Evolutionary conservation across 2,113 vertebrate genomes (phyloP).

Genomic region (Bubo bubo): DNA sequence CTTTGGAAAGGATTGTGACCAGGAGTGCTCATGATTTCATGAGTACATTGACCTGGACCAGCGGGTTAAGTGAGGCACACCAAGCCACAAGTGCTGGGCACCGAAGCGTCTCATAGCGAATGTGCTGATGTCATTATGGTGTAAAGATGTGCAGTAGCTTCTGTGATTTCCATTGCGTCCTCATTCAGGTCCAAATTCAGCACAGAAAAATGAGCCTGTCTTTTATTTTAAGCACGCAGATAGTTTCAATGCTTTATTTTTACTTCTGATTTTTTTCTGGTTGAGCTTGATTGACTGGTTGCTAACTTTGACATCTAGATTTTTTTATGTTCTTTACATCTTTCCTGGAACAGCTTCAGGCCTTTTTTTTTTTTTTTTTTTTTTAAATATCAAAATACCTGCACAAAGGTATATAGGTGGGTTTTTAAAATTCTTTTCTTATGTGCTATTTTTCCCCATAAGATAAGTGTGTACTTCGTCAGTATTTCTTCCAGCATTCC

Average conservation of each 20-base stretch:
- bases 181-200: background rate
- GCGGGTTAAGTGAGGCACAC: accelerated
- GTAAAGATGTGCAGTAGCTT: background rate
- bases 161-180: background rate
- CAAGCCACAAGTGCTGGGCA: background rate
- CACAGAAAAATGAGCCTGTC: background rate
- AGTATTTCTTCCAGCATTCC: background rate
- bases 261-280: background rate
- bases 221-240: background rate
- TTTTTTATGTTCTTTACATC: background rate
- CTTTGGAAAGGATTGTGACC: background rate
- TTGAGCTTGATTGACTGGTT: background rate
- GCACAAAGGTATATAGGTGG: background rate
- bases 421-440: background rate
- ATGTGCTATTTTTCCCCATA: background rate
- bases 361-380: background rate
- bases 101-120: background rate
- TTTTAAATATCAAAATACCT: background rate
- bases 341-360: background rate
- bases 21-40: background rate
- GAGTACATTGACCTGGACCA: background rate
- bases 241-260: background rate
- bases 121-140: background rate
- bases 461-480: background rate
- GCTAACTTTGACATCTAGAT: background rate